These are phyloP conservation scores for Pollachius pollachius DNA, from an alignment of 2,113 vertebrate species.

Conservation along the genomic window DNA sequence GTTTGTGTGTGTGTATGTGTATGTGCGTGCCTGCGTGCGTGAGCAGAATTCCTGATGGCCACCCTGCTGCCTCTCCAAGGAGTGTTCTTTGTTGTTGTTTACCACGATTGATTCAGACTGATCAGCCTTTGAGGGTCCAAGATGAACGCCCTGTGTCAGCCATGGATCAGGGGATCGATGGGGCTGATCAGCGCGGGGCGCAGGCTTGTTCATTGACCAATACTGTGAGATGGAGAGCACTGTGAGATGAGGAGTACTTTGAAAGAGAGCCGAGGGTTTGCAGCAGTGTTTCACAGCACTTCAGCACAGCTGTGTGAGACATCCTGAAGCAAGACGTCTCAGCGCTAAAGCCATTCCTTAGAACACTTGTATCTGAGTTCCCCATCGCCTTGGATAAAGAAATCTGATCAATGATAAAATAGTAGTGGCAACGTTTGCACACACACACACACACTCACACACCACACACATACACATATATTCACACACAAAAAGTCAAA, in stretches of 20 bases:
- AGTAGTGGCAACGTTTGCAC: neutral
- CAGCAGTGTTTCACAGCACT: constrained; percentile 34
- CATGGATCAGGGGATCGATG: constrained; percentile 55
- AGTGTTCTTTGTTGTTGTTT: constrained; percentile 30
- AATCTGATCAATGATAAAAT: too few species aligned
- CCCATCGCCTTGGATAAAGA: too few species aligned
- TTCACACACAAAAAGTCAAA: too few species aligned
- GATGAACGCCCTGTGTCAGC: constrained; percentile 42
- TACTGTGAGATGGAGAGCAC: constrained; percentile 23
- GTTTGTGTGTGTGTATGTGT: constrained; percentile 13
- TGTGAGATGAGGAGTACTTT: constrained; percentile 8
- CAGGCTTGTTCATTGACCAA: constrained; percentile 51
- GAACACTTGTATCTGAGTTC: too few species aligned
- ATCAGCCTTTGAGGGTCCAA: constrained; percentile 51
- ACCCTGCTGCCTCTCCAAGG: too few species aligned
- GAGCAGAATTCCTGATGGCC: too few species aligned
- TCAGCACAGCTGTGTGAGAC: neutral
- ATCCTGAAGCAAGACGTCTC: neutral
- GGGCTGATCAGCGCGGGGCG: constrained; percentile 34
- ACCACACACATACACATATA: too few species aligned
- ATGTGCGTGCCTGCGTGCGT: constrained; percentile 9
- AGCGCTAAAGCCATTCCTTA: too few species aligned
- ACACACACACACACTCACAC: neutral
- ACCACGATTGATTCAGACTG: constrained; percentile 46
- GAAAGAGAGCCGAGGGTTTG: constrained; percentile 44